Base-by-base conservation (phyloP, 1,140 invertebrate species). In the Monomorium pharaonis region DNA sequence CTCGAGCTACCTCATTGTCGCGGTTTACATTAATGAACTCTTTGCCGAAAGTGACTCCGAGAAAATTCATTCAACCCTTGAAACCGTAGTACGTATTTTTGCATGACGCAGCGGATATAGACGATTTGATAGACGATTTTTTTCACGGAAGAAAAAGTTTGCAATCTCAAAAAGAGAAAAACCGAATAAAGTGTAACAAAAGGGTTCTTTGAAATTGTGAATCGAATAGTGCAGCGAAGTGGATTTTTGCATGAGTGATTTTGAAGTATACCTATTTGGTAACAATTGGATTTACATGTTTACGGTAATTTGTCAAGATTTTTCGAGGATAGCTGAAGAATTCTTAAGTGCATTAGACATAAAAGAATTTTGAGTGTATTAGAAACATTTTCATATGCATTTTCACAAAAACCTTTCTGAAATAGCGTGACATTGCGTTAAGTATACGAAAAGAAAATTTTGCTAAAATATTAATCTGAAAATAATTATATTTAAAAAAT, bases 11-110 rank as follows among this genome's bases (percentile, higher is more conserved):
- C 51, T 72, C 49, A 69, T 51, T 81, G 49, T 70, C 65, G 65
- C 37, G 49, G 33, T 37, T 56, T n/a, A n/a, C 51, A 81, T 81
- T 81, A 81, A 81, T 81, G 51, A 81, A 81, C 65, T 81, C 78
- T 80, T 69, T 58, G 69, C 24, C 24, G 18, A 56, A 81, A 81
- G 49, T 56, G 65, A 81, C 49, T 81, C 47, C 49, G 18, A 81
- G 18, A 49, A 42, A 70, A 70, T 72, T 21, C 37, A 81, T 69
- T 70, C 63, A 81, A 72, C 30, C 51, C 78, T 81, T 58, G 18
- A 81, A 44, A 56, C 10, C 33, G 12, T 14, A 44, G 4, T 56
- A 3, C 24, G 24, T 81, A 80, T 81, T 70, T 69, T 56, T 12
- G 49, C 49, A 16, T 81, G 78, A 81, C 49, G 49, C 78, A 33